phyloP scores from a whole-genome alignment of 2,113 vertebrate species.

The Electrona antarctica region DNA sequence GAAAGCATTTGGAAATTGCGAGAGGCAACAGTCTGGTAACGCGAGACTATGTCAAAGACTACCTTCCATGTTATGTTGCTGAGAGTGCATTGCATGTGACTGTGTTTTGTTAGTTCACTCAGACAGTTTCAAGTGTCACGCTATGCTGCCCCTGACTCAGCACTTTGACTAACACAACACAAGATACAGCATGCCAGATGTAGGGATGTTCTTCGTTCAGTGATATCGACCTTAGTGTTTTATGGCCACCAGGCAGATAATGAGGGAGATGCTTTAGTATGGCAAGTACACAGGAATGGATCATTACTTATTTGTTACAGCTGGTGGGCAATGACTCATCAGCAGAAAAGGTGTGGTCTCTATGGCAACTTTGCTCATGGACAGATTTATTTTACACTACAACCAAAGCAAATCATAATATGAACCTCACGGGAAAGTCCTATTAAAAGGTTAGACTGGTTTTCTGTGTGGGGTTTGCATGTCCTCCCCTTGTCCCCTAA shows the following conservation, averaged over 20 bases:
- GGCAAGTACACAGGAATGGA: conserved; percentile 13
- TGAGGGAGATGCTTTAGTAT: neutral
- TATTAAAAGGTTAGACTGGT: neutral
- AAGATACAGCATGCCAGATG: neutral
- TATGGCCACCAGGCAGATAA: too few species aligned
- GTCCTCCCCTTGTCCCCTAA: too few species aligned
- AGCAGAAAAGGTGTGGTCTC: conserved; percentile 2
- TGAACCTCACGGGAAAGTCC: neutral
- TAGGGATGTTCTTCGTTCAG: neutral
- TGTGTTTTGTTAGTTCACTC: neutral
- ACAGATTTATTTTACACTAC: neutral
- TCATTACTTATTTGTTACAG: conserved; percentile 11
- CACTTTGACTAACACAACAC: conserved; percentile 16
- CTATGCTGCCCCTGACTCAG: conserved; percentile 27
- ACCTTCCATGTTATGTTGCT: neutral
- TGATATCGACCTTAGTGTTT: too few species aligned
- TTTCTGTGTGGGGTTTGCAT: too few species aligned
- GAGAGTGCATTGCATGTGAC: conserved; percentile 23
- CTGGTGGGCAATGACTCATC: conserved; percentile 16
- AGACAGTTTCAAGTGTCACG: conserved; percentile 1
- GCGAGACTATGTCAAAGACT: neutral
- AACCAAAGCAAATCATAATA: conserved; percentile 3
- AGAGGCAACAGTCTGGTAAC: too few species aligned
- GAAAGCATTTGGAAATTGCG: too few species aligned
- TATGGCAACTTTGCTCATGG: neutral